Evolutionary conservation across 2,888 invertebrate genomes (phyloP).

Genomic region (Phytoseiulus persimilis): DNA sequence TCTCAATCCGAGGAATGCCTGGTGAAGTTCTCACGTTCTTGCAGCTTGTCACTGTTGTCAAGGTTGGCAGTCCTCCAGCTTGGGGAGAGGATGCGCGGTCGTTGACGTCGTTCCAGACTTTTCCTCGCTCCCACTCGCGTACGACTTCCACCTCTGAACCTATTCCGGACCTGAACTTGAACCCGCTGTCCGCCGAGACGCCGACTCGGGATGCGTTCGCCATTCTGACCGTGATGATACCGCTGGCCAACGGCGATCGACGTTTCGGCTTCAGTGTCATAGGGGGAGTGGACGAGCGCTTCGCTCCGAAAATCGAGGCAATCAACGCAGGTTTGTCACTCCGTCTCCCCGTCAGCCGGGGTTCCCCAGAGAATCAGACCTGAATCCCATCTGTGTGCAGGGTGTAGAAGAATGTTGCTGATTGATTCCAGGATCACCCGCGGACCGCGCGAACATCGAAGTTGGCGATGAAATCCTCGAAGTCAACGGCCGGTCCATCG

Average conservation of each 20-base stretch:
- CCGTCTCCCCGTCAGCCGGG: neutral
- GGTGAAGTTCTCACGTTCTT: neutral
- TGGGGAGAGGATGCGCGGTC: conserved; percentile 45
- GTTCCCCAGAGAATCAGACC: too few species aligned
- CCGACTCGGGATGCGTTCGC: neutral
- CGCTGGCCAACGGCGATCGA: conserved; percentile 48
- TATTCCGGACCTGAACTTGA: conserved; percentile 8
- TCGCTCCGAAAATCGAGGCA: conserved; percentile 51
- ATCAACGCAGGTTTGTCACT: conserved; percentile 49
- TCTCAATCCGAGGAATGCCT: too few species aligned
- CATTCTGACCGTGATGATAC: conserved; percentile 45
- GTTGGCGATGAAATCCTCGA: conserved; percentile 95
- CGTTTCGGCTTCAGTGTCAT: conserved; percentile 53
- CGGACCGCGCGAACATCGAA: conserved; percentile 81
- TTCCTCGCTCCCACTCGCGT: conserved; percentile 43
- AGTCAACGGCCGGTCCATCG: conserved; percentile 84
- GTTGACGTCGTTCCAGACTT: conserved; percentile 46
- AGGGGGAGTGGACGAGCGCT: conserved; percentile 52
- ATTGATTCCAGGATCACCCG: conserved; percentile 64
- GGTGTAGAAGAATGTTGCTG: neutral
- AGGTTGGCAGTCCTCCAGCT: conserved; percentile 24
- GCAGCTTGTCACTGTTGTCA: conserved; percentile 30
- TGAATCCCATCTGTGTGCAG: neutral
- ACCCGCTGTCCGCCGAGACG: neutral
- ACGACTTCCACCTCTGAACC: conserved; percentile 25